These are phyloP conservation scores for Enteromius trimaculatus DNA, from an alignment of 2,797 vertebrate genomes.

Conservation along the genomic window DNA sequence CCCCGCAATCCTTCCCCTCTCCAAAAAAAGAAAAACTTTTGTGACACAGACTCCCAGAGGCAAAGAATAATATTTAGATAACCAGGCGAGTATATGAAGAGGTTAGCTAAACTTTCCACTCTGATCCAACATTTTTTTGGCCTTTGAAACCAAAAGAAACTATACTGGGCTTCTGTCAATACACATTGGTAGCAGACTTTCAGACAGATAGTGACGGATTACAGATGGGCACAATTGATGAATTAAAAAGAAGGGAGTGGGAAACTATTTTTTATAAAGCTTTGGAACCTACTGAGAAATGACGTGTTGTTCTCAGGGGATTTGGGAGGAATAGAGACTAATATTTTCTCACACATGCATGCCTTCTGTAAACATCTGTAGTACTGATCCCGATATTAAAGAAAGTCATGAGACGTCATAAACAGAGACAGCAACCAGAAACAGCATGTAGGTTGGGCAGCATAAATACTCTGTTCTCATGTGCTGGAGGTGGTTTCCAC, in stretches of 20 bases:
- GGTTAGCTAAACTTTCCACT: slow-evolving; percentile 60
- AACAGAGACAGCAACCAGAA: not conserved
- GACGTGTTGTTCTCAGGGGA: not conserved
- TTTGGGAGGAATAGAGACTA: slow-evolving; percentile 9
- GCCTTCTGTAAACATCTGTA: slow-evolving; percentile 48
- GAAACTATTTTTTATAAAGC: not conserved
- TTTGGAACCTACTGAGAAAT: not conserved
- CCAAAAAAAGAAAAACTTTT: slow-evolving; percentile 32
- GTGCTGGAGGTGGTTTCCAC: slow-evolving; percentile 40
- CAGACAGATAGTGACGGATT: slow-evolving; percentile 14
- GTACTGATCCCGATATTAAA: not conserved
- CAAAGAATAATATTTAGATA: slow-evolving; percentile 66
- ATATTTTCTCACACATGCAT: not conserved
- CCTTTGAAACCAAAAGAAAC: not conserved
- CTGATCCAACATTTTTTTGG: not conserved
- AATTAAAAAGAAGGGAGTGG: not conserved
- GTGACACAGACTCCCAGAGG: slow-evolving; percentile 47
- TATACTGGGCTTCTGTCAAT: not conserved
- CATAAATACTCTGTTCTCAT: not conserved
- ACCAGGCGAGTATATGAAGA: slow-evolving; percentile 58
- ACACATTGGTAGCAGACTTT: not conserved
- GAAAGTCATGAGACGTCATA: not conserved
- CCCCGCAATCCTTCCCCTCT: slow-evolving; percentile 45
- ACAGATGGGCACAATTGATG: not conserved
- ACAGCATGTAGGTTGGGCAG: not conserved